These are phyloP conservation scores for Leuctra nigra DNA, from an alignment of 2,888 invertebrate genomes.

Conservation along the genomic window DNA sequence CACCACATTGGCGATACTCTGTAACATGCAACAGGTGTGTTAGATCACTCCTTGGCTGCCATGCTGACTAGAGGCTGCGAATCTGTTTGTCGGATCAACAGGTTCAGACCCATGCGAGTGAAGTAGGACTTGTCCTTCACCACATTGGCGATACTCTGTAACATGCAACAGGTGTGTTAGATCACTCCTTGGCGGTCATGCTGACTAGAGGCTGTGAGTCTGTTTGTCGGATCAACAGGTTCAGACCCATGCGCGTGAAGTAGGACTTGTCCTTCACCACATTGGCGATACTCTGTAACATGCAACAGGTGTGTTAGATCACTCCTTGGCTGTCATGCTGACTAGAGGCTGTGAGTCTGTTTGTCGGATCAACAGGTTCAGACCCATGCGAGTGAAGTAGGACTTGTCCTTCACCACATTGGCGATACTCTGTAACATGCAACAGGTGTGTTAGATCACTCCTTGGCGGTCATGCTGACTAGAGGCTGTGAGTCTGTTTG, in stretches of 20 bases:
- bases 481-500: constrained; percentile 64
- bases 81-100: constrained; percentile 60
- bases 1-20: constrained; percentile 78
- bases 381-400: constrained; percentile 56
- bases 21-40: too few species aligned
- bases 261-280: constrained; percentile 60
- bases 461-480: constrained; percentile 71
- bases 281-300: constrained; percentile 75
- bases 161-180: too few species aligned
- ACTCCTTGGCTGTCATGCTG: constrained; percentile 74
- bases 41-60: constrained; percentile 79
- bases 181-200: constrained; percentile 79
- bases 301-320: too few species aligned
- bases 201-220: constrained; percentile 62
- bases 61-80: constrained; percentile 66
- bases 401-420: constrained; percentile 63
- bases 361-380: constrained; percentile 62
- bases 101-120: constrained; percentile 61
- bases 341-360: constrained; percentile 65
- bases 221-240: constrained; percentile 60
- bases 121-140: constrained; percentile 58
- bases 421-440: constrained; percentile 75
- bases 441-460: too few species aligned
- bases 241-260: constrained; percentile 61
- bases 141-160: constrained; percentile 76